phyloP scores from a whole-genome alignment of 2,888 invertebrate species.

The Acanthopleura granulata region DNA sequence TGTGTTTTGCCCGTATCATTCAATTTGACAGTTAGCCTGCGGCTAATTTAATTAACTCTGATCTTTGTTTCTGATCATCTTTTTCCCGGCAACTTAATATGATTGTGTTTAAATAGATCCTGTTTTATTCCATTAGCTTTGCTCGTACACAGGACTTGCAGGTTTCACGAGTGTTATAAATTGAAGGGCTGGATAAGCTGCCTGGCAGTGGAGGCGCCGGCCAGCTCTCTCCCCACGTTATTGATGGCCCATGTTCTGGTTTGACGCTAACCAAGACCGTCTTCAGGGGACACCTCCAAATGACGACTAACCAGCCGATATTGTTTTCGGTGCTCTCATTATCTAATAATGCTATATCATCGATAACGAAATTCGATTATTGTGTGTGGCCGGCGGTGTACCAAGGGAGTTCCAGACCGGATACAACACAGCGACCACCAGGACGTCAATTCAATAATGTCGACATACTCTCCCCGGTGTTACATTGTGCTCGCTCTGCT shows the following conservation, averaged over 20 bases:
- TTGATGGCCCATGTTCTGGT: neutral
- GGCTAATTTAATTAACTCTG: conserved; percentile 18
- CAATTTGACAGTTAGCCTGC: conserved; percentile 18
- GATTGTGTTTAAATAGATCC: conserved; percentile 18
- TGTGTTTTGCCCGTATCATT: conserved; percentile 18
- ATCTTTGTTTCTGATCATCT: conserved; percentile 19
- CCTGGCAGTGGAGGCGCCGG: conserved; percentile 1
- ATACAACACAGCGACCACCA: neutral
- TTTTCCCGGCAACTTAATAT: conserved; percentile 8
- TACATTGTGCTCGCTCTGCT: neutral
- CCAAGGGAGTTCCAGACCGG: neutral
- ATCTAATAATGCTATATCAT: conserved; percentile 20
- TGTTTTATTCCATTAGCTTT: conserved; percentile 12
- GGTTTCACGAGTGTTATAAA: conserved; percentile 14
- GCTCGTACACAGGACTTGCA: neutral
- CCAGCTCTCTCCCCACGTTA: neutral
- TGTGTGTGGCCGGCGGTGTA: neutral
- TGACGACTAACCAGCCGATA: conserved; percentile 16
- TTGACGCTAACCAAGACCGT: conserved; percentile 18
- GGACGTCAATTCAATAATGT: neutral
- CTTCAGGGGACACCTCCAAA: conserved; percentile 14
- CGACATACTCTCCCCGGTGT: neutral
- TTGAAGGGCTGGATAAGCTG: neutral
- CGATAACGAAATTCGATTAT: conserved; percentile 16
- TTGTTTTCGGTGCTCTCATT: conserved; percentile 16